phyloP scores from a whole-genome alignment of 2,113 vertebrate species.

The Callaeas wilsoni region DNA sequence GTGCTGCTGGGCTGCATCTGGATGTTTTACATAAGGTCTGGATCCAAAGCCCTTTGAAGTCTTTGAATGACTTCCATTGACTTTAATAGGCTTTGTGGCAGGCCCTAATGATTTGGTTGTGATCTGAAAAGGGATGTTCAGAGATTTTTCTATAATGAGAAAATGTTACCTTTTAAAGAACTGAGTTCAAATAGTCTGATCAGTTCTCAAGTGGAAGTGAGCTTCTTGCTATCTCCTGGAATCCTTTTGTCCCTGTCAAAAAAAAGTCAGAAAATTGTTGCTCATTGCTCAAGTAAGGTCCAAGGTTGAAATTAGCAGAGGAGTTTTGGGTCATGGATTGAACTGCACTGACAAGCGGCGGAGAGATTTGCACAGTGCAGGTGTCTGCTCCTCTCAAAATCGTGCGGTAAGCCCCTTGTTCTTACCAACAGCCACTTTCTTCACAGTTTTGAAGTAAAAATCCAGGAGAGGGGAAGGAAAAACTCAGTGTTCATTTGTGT shows the following conservation, averaged over 20 bases:
- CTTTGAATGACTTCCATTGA: conserved; percentile 32
- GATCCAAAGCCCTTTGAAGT: conserved; percentile 34
- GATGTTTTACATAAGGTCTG: background rate
- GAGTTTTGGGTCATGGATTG: background rate
- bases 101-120: conserved; percentile 50
- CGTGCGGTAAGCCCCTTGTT: rapidly evolving
- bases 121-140: conserved; percentile 30
- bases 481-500: background rate
- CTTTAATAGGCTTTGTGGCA: conserved; percentile 48
- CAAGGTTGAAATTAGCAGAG: conserved; percentile 4
- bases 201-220: conserved; percentile 16
- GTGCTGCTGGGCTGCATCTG: background rate
- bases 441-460: background rate
- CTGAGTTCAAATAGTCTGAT: conserved; percentile 7
- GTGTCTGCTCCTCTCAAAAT: background rate
- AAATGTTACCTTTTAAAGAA: conserved; percentile 35
- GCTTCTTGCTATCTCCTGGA: conserved; percentile 14
- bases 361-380: background rate
- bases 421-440: background rate
- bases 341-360: background rate
- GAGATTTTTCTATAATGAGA: conserved; percentile 37
- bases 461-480: background rate
- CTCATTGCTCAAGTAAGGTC: background rate
- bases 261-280: background rate
- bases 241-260: conserved; percentile 25